Conservation (phyloP, 2,888 invertebrate species). For the Xanthia icteritia region DNA sequence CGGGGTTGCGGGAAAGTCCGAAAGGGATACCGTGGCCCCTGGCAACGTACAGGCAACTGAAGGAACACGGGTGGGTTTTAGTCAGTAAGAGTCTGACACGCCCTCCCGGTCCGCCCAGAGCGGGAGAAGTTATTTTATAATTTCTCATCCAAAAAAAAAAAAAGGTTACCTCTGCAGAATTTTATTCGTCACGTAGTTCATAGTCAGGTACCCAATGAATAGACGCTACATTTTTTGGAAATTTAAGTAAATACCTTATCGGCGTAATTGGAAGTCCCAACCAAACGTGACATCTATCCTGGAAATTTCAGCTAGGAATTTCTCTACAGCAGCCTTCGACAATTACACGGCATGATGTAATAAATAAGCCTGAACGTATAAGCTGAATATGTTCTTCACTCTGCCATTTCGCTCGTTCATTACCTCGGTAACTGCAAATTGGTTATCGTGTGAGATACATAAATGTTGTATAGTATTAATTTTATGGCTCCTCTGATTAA, state of each 20-base stretch:
- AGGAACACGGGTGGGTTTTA: no score
- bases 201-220: conserved; percentile 23
- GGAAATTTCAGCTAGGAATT: conserved; percentile 19
- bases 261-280: conserved; percentile 3
- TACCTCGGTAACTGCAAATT: conserved; percentile 63
- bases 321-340: neutral
- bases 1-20: no score
- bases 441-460: conserved; percentile 55
- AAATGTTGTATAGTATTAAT: conserved; percentile 56
- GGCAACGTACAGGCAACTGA: no score
- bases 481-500: conserved; percentile 56
- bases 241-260: conserved; percentile 22
- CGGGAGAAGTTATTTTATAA: no score
- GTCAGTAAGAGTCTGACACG: no score
- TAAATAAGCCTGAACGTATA: conserved; percentile 25
- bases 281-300: conserved; percentile 24
- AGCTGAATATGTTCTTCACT: conserved; percentile 48
- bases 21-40: no score
- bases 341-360: conserved; percentile 29
- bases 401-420: conserved; percentile 48
- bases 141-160: no score
- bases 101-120: no score
- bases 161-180: no score
- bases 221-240: conserved; percentile 28
- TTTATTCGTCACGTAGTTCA: neutral